Conservation (phyloP, 1,140 invertebrate species). For the Adelges cooleyi region DNA sequence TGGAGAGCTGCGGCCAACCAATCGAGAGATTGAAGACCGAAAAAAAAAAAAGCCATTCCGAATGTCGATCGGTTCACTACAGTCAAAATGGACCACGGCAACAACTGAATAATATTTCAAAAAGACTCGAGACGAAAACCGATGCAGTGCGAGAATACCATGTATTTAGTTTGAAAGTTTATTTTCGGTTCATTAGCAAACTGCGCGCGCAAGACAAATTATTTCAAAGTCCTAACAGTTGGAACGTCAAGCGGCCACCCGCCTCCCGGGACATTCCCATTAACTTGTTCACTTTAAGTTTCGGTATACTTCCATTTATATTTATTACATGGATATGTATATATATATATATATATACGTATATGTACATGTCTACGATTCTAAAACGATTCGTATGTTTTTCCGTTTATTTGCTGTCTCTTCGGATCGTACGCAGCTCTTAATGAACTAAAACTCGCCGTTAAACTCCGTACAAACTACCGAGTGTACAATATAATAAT, state of each 20-base stretch:
- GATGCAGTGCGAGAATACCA: too few species aligned
- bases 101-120: too few species aligned
- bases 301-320: not conserved
- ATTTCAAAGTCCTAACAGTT: not conserved
- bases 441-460: constrained; percentile 16
- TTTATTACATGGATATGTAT: too few species aligned
- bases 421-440: not conserved
- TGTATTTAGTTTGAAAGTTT: too few species aligned
- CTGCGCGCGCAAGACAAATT: not conserved
- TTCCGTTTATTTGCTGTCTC: constrained; percentile 1
- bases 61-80: too few species aligned
- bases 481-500: too few species aligned
- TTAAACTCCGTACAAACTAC: constrained; percentile 7
- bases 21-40: too few species aligned
- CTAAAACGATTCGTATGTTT: constrained; percentile 12
- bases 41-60: too few species aligned
- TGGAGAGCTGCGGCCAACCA: too few species aligned
- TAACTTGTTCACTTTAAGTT: constrained; percentile 17
- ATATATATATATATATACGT: not conserved
- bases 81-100: too few species aligned
- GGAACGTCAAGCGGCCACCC: not conserved
- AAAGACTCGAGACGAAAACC: too few species aligned
- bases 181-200: not conserved
- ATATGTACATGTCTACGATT: constrained; percentile 1
- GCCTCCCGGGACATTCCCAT: constrained; percentile 5